These are phyloP conservation scores for Corythornis vintsioides DNA, from an alignment of 2,113 vertebrate species.

Conservation along the genomic window DNA sequence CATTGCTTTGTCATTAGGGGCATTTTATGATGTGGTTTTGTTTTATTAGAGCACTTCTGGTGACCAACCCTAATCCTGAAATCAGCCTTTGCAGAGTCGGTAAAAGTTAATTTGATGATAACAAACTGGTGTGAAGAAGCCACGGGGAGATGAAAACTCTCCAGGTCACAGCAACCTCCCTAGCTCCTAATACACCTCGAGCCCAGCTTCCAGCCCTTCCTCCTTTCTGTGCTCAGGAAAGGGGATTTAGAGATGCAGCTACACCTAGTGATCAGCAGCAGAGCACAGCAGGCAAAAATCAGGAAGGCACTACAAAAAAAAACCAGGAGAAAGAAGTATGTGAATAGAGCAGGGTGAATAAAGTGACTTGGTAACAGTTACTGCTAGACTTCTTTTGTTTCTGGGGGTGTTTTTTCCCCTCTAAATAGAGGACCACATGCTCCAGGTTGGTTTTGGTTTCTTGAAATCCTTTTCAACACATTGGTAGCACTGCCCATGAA, in stretches of 20 bases:
- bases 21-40: background rate
- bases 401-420: too few relatives aligned
- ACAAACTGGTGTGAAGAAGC: background rate
- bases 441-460: background rate
- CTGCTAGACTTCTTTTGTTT: background rate
- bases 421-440: background rate
- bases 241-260: slow-evolving; percentile 75
- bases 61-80: background rate
- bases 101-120: background rate
- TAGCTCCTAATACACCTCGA: background rate
- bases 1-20: background rate
- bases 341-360: background rate
- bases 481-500: background rate
- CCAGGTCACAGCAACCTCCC: slow-evolving; percentile 8
- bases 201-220: background rate
- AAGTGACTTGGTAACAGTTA: background rate
- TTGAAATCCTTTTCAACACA: background rate
- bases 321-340: background rate
- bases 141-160: background rate
- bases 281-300: slow-evolving; percentile 56
- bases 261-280: slow-evolving; percentile 77
- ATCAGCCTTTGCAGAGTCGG: background rate
- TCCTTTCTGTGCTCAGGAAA: background rate
- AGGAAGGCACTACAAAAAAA: background rate
- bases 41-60: background rate